Evolutionary conservation across 2,888 invertebrate genomes (phyloP).

Genomic region (Herminia tarsipennalis): DNA sequence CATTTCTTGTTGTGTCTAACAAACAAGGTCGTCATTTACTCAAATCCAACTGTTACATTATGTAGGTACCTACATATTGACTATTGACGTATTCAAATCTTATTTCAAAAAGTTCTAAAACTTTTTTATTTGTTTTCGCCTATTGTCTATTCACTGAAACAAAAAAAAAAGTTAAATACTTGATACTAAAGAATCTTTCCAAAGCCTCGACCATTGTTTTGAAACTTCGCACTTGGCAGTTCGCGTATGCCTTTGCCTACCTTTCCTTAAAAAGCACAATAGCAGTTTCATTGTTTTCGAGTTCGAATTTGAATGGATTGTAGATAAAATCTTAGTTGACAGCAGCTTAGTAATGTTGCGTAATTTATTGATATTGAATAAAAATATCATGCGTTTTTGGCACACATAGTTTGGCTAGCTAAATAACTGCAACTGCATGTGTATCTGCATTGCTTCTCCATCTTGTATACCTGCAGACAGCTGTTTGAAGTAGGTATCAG

Average conservation of each 20-base stretch:
- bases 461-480: no score
- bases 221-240: conserved; percentile 59
- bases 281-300: conserved; percentile 64
- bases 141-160: conserved; percentile 16
- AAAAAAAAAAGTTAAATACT: conserved; percentile 39
- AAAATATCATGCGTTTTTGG: conserved; percentile 16
- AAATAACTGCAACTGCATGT: no score
- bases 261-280: conserved; percentile 68
- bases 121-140: conserved; percentile 9
- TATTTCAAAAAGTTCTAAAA: conserved; percentile 10
- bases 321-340: conserved; percentile 68
- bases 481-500: no score
- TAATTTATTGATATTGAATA: conserved; percentile 39
- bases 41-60: no score
- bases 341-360: conserved; percentile 38
- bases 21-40: no score
- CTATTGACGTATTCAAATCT: no score
- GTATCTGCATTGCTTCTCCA: no score
- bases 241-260: conserved; percentile 56
- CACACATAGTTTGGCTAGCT: conserved; percentile 20
- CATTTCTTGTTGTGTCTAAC: no score
- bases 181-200: conserved; percentile 43
- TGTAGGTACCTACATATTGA: no score
- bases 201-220: conserved; percentile 57
- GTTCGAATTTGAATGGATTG: conserved; percentile 64